Base-by-base conservation (phyloP, 2,797 vertebrate species). In the Rhodeus uyekii region DNA sequence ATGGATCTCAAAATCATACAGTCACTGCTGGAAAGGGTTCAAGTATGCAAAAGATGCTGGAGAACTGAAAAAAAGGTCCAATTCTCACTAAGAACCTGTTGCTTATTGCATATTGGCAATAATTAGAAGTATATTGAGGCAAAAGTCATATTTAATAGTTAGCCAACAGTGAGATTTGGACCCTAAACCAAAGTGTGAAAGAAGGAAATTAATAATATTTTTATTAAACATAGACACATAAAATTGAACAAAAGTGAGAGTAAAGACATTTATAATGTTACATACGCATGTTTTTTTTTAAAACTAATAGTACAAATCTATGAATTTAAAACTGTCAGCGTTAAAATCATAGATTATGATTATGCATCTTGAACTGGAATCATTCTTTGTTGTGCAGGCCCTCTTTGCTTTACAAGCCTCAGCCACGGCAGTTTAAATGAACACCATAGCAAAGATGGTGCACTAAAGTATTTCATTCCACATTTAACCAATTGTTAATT, bases 401-500 rank as follows among this genome's bases (percentile, higher is more conserved):
- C 2, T 27, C 34, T 38, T 39, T 27, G 16, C n/a, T 24, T 60
- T 29, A 9, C 36, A 76, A 8, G 8, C 42, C 73, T 60, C 24
- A 8, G 24, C 24, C 36, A 32, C 36, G 68, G 18, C 18, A 42
- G 24, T 76, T 69, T 19, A 42, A 60, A 3, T 29, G 36, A 76
- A 29, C 9, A 12, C 38, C 6, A 42, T 4, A 42, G 24, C 36
- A 76, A 60, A 44, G 38, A 60, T 29, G 14, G 16, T 60, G 42
- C 24, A 27, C 38, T 60, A 19, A 61, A 61, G 42, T 60, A 60
- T 60, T 74, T 74, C 19, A 74, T 50, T 24, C n/a, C 36, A 60
- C 53, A 76, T 38, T 42, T 76, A 38, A 8, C 55, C 53, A 61
- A 32, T 14, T 42, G 55, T 76, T 76, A 76, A 76, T 38, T 53